phyloP scores from a whole-genome alignment of 2,113 vertebrate species.

The Erythrocercus mccallii region DNA sequence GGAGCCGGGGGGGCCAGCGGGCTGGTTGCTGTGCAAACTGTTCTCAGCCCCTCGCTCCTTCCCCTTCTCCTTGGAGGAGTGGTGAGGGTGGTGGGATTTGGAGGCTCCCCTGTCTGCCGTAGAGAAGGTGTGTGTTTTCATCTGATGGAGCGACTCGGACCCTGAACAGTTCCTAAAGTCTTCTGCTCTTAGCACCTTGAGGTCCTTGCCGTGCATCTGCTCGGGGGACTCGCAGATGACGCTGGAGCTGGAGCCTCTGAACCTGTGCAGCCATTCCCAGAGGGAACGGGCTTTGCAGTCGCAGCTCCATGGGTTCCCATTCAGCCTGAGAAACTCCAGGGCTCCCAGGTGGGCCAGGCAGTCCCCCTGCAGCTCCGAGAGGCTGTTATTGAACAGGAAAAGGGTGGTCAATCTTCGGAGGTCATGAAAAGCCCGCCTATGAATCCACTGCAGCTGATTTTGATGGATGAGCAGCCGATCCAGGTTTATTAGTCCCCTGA shows the following conservation, averaged over 20 bases:
- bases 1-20: slow-evolving; percentile 69
- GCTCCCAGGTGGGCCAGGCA: slow-evolving; percentile 85
- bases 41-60: slow-evolving; percentile 49
- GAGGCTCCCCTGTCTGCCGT: slow-evolving; percentile 82
- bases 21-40: slow-evolving; percentile 64
- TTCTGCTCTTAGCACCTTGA: slow-evolving; percentile 85
- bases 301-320: slow-evolving; percentile 94
- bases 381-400: slow-evolving; percentile 96
- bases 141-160: slow-evolving; percentile 89
- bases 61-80: slow-evolving; percentile 69
- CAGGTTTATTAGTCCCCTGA: slow-evolving; percentile 91
- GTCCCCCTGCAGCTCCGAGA: slow-evolving; percentile 85
- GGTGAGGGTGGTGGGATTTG: slow-evolving; percentile 78
- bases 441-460: slow-evolving; percentile 93
- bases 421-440: slow-evolving; percentile 90
- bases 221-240: slow-evolving; percentile 81
- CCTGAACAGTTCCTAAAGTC: slow-evolving; percentile 88
- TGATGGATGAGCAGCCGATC: slow-evolving; percentile 95
- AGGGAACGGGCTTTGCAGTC: slow-evolving; percentile 88
- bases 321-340: slow-evolving; percentile 94
- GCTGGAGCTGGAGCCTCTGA: slow-evolving; percentile 89
- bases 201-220: slow-evolving; percentile 78
- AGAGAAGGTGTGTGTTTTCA: slow-evolving; percentile 85
- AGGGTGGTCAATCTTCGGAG: slow-evolving; percentile 91
- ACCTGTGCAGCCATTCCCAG: slow-evolving; percentile 93